Conservation (phyloP, 1,140 invertebrate species). For the Drosophila willistoni region DNA sequence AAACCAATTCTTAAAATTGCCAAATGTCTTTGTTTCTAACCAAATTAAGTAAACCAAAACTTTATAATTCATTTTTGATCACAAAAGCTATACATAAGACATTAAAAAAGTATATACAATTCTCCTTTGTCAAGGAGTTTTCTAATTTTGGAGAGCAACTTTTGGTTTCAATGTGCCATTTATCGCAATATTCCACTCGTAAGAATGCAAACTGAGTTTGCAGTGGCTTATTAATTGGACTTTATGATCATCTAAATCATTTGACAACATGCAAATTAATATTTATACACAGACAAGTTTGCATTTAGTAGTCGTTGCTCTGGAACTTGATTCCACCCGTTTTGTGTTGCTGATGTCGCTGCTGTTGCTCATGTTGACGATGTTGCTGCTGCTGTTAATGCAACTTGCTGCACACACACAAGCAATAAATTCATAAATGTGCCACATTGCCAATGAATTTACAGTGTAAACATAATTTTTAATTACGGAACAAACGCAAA, state of each 20-base stretch:
- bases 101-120: too few species aligned
- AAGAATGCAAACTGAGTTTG: background rate
- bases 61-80: too few species aligned
- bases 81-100: too few species aligned
- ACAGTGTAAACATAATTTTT: conserved; percentile 62
- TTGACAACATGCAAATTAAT: conserved; percentile 73
- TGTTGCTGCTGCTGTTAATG: conserved; percentile 16
- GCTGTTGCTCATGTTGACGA: background rate
- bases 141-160: background rate
- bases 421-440: conserved; percentile 64
- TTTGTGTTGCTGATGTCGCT: conserved; percentile 12
- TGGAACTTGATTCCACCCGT: conserved; percentile 30
- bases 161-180: conserved; percentile 12
- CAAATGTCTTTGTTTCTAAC: too few species aligned
- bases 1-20: too few species aligned
- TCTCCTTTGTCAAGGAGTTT: too few species aligned
- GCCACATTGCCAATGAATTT: conserved; percentile 50
- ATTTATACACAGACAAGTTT: conserved; percentile 51
- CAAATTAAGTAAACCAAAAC: too few species aligned
- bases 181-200: conserved; percentile 43
- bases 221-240: conserved; percentile 65
- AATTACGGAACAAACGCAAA: conserved; percentile 52
- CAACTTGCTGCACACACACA: conserved; percentile 30
- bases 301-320: conserved; percentile 24
- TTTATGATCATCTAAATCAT: conserved; percentile 67